Conservation (phyloP, 92 coral and sea anemone species). For the Epizoanthus rinbou region DNA sequence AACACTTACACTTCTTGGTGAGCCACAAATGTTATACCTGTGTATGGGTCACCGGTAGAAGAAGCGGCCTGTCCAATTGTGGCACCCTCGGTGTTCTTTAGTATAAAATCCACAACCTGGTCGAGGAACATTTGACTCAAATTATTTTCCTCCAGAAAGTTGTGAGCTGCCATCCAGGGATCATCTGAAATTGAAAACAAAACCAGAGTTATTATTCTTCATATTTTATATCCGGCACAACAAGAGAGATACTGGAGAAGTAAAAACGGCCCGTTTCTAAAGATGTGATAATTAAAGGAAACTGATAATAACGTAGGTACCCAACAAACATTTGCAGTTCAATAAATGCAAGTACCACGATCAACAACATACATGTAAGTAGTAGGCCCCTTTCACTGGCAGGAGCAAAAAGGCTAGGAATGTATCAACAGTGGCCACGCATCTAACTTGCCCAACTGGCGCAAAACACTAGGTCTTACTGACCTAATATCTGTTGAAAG, state of each 20-base stretch:
- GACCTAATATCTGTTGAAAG: too few species aligned
- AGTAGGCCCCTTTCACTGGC: not conserved
- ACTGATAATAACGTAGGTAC: too few species aligned
- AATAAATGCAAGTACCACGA: too few species aligned
- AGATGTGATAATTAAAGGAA: too few species aligned
- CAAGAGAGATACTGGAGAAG: not conserved
- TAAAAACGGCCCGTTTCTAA: not conserved
- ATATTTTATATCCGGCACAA: too few species aligned
- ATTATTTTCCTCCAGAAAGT: constrained; percentile 87
- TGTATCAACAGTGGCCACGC: too few species aligned
- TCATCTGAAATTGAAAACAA: constrained; percentile 64
- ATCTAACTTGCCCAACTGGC: too few species aligned
- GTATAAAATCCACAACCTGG: constrained; percentile 92
- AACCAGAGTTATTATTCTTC: not conserved
- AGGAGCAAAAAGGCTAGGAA: not conserved
- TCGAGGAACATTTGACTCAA: constrained; percentile 94
- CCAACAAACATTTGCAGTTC: too few species aligned
- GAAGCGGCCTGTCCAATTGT: constrained; percentile 80
- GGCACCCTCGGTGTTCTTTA: constrained; percentile 86
- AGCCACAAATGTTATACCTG: constrained; percentile 58
- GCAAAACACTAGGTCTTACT: too few species aligned
- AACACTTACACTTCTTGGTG: not conserved
- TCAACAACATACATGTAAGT: too few species aligned
- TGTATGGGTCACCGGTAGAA: constrained; percentile 80
- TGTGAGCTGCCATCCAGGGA: constrained; percentile 98